Evolutionary conservation across 2,797 vertebrate genomes (phyloP), one percentile per base, ranked within the genome.

Genomic region (Amblyopsis hoosieri): DNA sequence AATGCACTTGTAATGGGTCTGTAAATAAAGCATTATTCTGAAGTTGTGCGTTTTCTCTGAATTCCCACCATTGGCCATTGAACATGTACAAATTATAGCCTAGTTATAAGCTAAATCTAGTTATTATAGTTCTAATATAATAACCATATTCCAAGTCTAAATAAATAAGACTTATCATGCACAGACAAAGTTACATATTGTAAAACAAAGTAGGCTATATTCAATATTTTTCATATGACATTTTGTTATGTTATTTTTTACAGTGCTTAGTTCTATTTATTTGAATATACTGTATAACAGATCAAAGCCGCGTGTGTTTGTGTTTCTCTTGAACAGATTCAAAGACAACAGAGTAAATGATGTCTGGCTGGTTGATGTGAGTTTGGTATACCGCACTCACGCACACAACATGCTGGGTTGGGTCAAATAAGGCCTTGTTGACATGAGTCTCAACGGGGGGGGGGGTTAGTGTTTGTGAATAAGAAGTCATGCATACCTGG

Each of bases 281-380:
- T 33, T 12, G 11, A 9, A 23, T 54, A 13, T 54, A 33, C 54
- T 1, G 61, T 13, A 31, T 6, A 54, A 52, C 12, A 45, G 1
- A 11, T 45, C 7, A 37, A 23, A 23, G 33, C 10, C 31, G 9
- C 10, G 4, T 54, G 13, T 4, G 11, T 50, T 58, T 14, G 12
- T 58, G 6, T 14, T 60, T 11, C 53, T 70, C 15, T 67, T 51
- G 1, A 6, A 58, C 64, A 94, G 93, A 74, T 94, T 94, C 73
- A 93, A 93, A 83, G 91, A 93, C 51, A 90, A 77, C 55, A 85
- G 92, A 78, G 85, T 89, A 67, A 87, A 85, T 15, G 90, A 93
- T 49, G 62, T 93, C 69, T 94, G 93, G 93, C 86, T 94, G 78
- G 93, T 94, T 62, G 91, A 93, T 77, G 93, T 94, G 76, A 93